Evolutionary conservation across 2,888 invertebrate species (phyloP).

Genomic region (Limnephilus marmoratus): DNA sequence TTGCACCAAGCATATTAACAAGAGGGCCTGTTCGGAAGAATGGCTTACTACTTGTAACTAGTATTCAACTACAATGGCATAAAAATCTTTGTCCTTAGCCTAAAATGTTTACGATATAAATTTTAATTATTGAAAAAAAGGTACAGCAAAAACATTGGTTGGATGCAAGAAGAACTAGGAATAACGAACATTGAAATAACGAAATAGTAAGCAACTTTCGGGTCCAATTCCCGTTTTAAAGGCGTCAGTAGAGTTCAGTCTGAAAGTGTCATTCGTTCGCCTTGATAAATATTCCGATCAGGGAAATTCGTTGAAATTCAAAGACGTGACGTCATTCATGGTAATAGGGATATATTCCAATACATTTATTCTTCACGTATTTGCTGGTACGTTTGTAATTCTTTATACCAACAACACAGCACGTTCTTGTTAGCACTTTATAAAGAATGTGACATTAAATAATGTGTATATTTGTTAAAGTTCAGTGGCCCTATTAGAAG

Average conservation of each 20-base stretch:
- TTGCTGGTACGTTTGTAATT: neutral
- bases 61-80: too few species aligned
- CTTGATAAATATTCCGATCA: slow-evolving; percentile 30
- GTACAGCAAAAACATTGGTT: neutral
- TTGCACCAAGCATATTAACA: too few species aligned
- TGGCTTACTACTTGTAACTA: too few species aligned
- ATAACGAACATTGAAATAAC: neutral
- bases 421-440: neutral
- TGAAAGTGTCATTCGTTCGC: neutral
- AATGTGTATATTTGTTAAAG: neutral
- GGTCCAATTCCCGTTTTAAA: slow-evolving; percentile 10
- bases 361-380: neutral
- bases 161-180: neutral
- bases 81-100: too few species aligned
- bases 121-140: neutral
- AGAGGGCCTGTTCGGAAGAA: too few species aligned
- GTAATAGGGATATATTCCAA: neutral
- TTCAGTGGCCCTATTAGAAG: neutral
- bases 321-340: slow-evolving; percentile 34
- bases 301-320: slow-evolving; percentile 25
- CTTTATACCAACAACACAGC: neutral
- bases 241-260: neutral
- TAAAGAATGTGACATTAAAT: neutral
- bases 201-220: neutral
- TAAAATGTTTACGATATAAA: too few species aligned